Evolutionary conservation across 2,113 vertebrate species (phyloP), one percentile per base, ranked within the genome.

Genomic region (Perca flavescens): DNA sequence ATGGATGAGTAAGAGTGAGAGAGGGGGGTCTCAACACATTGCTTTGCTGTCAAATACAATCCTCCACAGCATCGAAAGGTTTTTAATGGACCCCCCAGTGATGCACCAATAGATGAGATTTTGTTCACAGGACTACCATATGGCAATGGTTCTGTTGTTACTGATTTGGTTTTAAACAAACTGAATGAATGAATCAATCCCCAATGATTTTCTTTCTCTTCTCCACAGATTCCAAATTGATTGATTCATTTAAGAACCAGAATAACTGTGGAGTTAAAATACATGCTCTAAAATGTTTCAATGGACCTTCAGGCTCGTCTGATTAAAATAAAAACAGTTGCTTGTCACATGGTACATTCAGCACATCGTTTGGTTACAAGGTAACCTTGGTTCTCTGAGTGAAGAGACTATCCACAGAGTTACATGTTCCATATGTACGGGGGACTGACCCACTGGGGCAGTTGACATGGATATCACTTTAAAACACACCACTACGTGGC

Each of bases 1-100:
- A 68, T 58, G 53, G 56, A 43, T 4, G 53, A 40, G 54, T 71
- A 10, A 49, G 60, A 40, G 61, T 65, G 16, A 49, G 50, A 56
- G 47, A n/a, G 28, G 21, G 22, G 61, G 43, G 50, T 28, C 47
- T 53, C 31, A 22, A 53, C 47, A 49, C 53, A 49, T 13, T 16
- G 50, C 15, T 56, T 25, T 50, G 11, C 61, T 54, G 50, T 57
- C 31, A 53, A 14, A 61, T 15, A 62, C 58, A 80, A 76, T 61
- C 10, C 40, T 46, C 43, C 12, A 6, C 28, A 13, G n/a, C n/a
- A 58, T n/a, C 7, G 22, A 17, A 61, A 67, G 8, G 5, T 25
- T 64, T 71, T 56, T 11, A 49, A 16, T 12, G 34, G 17, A 61
- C 52, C 47, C 10, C 40, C 60, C 3, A 56, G 6, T 66, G 43